Evolutionary conservation across 2,888 invertebrate species (phyloP), one percentile per base, ranked within the genome.

Genomic region (Rambutsinella grinnellia): DNA sequence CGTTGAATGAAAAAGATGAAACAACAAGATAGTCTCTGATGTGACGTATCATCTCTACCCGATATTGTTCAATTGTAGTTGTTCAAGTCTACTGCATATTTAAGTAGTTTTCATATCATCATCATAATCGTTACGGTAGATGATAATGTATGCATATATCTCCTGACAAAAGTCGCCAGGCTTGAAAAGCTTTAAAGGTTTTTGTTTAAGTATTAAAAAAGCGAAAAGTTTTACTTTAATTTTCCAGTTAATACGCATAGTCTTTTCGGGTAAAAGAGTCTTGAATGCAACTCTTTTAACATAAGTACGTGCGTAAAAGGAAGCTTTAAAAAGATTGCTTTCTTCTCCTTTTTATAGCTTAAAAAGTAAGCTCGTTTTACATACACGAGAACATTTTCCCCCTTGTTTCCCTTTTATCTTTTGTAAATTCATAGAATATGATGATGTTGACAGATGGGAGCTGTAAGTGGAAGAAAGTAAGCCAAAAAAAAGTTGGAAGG

Each of bases 141-240:
- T 60, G 72, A 72, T 72, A 72, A 66, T 66, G 72, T 46, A 66
- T 72, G 57, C 53, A 72, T 51, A n/a, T n/a, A n/a, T n/a, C n/a
- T n/a, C n/a, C n/a, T n/a, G n/a, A n/a, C n/a, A n/a, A n/a, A n/a
- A n/a, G n/a, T n/a, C n/a, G n/a, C n/a, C n/a, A n/a, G 57, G 17
- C 60, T 70, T 60, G 56, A 47, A 66, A 46, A n/a, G 68, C 51
- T 51, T 54, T n/a, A n/a, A 36, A 8, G 36, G 5, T 36, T 36
- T 36, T 36, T 36, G 36, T 36, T 36, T 36, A 13, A 36, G 36
- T 13, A 36, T 36, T 36, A 36, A 36, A 36, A 36, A 36, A 36
- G 36, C 36, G 13, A 36, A 36, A 8, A 36, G 6, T 36, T 36
- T 36, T 36, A 36, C 36, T 36, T 36, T 36, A 36, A 36, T 36